Evolutionary conservation across 2,797 vertebrate genomes (phyloP).

Genomic region (Darevskia nairensis): DNA sequence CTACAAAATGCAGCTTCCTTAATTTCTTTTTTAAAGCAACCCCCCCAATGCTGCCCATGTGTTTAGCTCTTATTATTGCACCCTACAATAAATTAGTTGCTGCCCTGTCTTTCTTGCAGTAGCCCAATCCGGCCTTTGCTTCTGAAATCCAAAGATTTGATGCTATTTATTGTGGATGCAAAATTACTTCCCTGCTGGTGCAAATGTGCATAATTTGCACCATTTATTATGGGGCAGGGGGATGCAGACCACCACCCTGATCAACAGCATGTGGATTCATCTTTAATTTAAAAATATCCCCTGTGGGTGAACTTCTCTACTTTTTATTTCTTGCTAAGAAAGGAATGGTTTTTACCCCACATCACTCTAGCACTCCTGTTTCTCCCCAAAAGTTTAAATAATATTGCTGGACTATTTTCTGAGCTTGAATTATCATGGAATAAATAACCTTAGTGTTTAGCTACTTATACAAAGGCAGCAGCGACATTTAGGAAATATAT

Average conservation of each 20-base stretch:
- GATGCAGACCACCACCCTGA: neutral
- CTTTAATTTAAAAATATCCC: neutral
- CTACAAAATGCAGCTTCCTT: neutral
- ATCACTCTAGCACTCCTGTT: neutral
- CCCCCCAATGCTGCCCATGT: neutral
- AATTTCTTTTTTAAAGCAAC: neutral
- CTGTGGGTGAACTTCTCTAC: neutral
- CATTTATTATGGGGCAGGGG: neutral
- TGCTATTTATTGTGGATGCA: neutral
- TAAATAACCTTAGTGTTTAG: neutral
- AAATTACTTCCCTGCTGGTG: neutral
- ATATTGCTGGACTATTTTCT: neutral
- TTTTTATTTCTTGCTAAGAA: neutral
- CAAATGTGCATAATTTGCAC: neutral
- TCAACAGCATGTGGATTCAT: neutral
- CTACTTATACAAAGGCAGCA: constrained; percentile 10
- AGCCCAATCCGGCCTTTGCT: neutral
- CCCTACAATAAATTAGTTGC: neutral
- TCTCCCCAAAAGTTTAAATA: neutral
- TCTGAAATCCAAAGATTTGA: neutral
- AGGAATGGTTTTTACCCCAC: neutral
- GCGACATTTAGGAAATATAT: constrained; percentile 8
- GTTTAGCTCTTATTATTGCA: neutral
- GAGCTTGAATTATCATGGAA: neutral
- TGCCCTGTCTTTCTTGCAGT: neutral